Conservation (phyloP, 2,797 vertebrate genomes). For the Mus caroli region DNA sequence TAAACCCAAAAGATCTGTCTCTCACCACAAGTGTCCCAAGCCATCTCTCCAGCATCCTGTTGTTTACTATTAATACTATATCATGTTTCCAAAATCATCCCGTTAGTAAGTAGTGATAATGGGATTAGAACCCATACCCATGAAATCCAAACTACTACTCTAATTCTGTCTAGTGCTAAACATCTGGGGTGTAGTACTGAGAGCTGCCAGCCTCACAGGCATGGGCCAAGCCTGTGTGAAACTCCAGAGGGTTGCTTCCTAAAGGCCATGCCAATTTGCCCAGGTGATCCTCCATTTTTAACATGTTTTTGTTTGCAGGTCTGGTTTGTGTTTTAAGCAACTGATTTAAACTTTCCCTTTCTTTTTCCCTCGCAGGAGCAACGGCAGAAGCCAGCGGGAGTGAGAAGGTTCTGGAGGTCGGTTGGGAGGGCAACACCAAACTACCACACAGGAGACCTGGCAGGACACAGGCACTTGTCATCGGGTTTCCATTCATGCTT, state of each 20-base stretch:
- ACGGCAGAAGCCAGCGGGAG: not conserved
- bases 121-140: not conserved
- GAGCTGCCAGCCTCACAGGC: not conserved
- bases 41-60: not conserved
- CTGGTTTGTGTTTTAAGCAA: slow-evolving; percentile 46
- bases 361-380: not conserved
- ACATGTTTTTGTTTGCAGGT: slow-evolving; percentile 21
- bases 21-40: not conserved
- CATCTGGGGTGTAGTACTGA: not conserved
- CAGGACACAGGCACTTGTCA: not conserved
- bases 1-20: no score
- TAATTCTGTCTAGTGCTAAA: slow-evolving; percentile 14
- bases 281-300: not conserved
- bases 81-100: not conserved
- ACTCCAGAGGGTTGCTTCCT: not conserved
- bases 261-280: not conserved
- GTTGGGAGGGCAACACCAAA: not conserved
- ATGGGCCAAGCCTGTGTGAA: not conserved
- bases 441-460: not conserved
- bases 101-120: not conserved
- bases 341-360: slow-evolving; percentile 44
- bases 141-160: not conserved
- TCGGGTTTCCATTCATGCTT: slow-evolving; percentile 56
- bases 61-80: not conserved
- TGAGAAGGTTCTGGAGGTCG: slow-evolving; percentile 15